Conservation (phyloP, 2,888 invertebrate species). For the Amphiduros pacificus region DNA sequence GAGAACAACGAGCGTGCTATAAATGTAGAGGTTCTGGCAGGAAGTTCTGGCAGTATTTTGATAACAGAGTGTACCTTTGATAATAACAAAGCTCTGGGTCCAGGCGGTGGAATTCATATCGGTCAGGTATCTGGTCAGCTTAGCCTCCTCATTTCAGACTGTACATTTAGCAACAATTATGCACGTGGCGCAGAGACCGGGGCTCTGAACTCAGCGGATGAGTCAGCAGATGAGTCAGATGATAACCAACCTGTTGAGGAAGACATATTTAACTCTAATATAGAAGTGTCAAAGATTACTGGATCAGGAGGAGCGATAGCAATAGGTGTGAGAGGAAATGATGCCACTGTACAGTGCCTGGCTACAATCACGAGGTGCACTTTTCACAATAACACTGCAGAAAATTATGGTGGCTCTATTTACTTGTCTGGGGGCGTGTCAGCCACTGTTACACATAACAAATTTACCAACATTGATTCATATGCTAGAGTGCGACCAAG, state of each 20-base stretch:
- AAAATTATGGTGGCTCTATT: constrained; percentile 9
- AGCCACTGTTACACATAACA: background rate
- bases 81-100: no score
- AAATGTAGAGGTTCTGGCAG: no score
- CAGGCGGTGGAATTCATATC: constrained; percentile 6
- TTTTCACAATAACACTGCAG: constrained; percentile 8
- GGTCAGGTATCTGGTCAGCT: background rate
- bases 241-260: background rate
- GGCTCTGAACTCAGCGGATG: background rate
- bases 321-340: background rate
- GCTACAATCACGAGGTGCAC: background rate
- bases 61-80: no score
- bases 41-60: no score
- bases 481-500: background rate
- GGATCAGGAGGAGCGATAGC: constrained; percentile 6
- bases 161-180: constrained; percentile 3
- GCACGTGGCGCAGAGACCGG: no score
- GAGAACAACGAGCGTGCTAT: no score
- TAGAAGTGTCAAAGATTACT: constrained; percentile 4
- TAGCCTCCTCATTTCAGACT: background rate
- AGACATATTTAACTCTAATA: no score
- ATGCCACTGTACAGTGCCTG: background rate
- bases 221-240: no score
- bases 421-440: constrained; percentile 1
- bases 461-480: background rate